phyloP scores from a whole-genome alignment of 2,113 vertebrate genomes.

The Bubalus kerabau region DNA sequence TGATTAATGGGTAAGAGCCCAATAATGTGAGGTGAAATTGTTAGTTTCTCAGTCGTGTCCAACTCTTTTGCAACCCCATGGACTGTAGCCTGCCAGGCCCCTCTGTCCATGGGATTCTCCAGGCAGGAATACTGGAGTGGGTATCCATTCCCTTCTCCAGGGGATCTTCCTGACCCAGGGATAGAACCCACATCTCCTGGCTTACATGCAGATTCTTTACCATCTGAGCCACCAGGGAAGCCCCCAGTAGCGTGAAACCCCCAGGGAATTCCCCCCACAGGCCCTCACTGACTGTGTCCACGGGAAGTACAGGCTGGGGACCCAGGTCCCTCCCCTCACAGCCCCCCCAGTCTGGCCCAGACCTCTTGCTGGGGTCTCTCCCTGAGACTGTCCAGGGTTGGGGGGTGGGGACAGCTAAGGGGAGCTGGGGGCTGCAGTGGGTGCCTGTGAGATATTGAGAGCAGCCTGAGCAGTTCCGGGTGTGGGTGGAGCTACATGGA shows the following conservation, averaged over 20 bases:
- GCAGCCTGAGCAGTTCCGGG: not conserved
- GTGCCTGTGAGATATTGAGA: not conserved
- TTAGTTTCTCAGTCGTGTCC: rapidly evolving
- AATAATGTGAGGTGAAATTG: not conserved
- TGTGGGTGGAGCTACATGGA: rapidly evolving
- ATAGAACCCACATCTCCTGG: rapidly evolving
- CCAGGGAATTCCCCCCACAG: rapidly evolving
- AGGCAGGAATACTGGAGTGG: not conserved
- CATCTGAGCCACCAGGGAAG: not conserved
- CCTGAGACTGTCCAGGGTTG: too few species aligned
- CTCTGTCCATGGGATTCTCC: not conserved
- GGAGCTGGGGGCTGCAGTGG: not conserved
- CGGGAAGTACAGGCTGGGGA: rapidly evolving
- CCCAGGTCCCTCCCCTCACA: not conserved
- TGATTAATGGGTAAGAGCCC: rapidly evolving
- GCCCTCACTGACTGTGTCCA: rapidly evolving
- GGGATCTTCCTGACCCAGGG: not conserved
- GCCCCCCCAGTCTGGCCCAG: not conserved
- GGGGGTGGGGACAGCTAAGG: not conserved
- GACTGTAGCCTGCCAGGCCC: not conserved
- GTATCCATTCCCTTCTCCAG: not conserved
- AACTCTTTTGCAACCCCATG: not conserved
- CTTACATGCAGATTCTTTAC: not conserved
- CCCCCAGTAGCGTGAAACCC: not conserved
- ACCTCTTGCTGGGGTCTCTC: not conserved